Evolutionary conservation across 2,888 invertebrate species (phyloP), one percentile per base, ranked within the genome.

Genomic region (Pseudococcus longispinus): DNA sequence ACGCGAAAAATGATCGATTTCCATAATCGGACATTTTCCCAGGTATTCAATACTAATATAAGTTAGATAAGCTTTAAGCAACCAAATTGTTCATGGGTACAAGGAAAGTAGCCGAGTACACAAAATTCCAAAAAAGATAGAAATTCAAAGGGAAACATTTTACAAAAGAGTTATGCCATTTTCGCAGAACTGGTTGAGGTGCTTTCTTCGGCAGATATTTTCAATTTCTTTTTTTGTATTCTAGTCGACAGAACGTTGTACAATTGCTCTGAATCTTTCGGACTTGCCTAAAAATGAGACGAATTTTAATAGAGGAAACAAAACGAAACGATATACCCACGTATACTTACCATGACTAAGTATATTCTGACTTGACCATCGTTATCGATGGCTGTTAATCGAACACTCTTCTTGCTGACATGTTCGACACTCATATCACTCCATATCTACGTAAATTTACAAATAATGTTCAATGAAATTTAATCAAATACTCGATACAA

Each of bases 391-490:
- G 97, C 98, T 2, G 97, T 97, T 89, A 98, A 92, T 88, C 97
- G 92, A 42, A 98, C 93, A 88, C 96, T 96, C 92, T 97, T 97
- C 89, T 94, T 93, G 89, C 96, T 96, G 2, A 97, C 96, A 88
- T 95, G 93, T 90, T 97, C 96, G 32, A 96, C 95, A 15, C 96
- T 95, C 98, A 98, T 98, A 88, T 95, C 97, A 8, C 95, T 93
- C 97, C 97, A 98, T 88, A 96, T 93, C 93, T 93, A 88, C 83
- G 90, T 89, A 84, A 84, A 0, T 37, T 37, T 9, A 84, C 46
- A 84, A 87, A 65, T 26, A 85, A 74, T n/a, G n/a, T 20, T 65
- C 82, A 44, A 70, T 80, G 29, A 83, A 77, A 82, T 51, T 60
- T 26, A 15, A 60, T 11, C 42, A 23, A 46, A 42, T 46, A 11